Base-by-base conservation (phyloP, 2,113 vertebrate genomes). In the Sylvietta virens region DNA sequence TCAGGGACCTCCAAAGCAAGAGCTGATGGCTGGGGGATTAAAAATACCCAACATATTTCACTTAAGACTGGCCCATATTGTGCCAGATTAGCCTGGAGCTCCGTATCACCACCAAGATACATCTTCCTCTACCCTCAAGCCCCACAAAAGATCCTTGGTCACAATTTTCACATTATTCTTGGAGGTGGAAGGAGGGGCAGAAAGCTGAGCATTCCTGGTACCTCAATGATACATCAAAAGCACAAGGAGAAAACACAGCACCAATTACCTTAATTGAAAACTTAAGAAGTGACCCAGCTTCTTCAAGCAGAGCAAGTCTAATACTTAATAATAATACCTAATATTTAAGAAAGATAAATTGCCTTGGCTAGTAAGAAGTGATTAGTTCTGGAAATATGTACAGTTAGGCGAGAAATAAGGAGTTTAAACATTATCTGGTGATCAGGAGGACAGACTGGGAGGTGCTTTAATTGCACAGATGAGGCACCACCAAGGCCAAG, bases 381-480 rank as follows among this genome's bases (percentile, higher is more conserved):
- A 64, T 93, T 93, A 62, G 39, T 73, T 76, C 54, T 94, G 40
- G 58, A 93, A 96, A 93, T 62, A 90, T 62, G 79, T 58, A 45
- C 3, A 44, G 71, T 77, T 71, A 73, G 76, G 58, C 40, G 82
- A 95, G 56, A 81, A 94, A 92, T 35, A 56, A 78, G 77, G 51
- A 79, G 74, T 83, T 92, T 87, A 92, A 91, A 85, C 5, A 2
- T 71, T 94, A 94, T 95, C 92, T 94, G 79, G 20, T 71, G 92
- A 96, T 92, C 79, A 17, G 47, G 24, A 93, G 82, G 91, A 93
- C 91, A 95, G 87, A 77, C 81, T 86, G 90, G 90, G 79, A 95
- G 88, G 79, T 83, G 64, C 79, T 95, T 93, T 95, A 90, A 96
- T 90, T 96, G 88, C 90, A 90, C 60, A 95, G 74, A 90, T 86